These are phyloP conservation scores for Acanthornis magna DNA, from an alignment of 2,797 vertebrate genomes.

Conservation along the genomic window DNA sequence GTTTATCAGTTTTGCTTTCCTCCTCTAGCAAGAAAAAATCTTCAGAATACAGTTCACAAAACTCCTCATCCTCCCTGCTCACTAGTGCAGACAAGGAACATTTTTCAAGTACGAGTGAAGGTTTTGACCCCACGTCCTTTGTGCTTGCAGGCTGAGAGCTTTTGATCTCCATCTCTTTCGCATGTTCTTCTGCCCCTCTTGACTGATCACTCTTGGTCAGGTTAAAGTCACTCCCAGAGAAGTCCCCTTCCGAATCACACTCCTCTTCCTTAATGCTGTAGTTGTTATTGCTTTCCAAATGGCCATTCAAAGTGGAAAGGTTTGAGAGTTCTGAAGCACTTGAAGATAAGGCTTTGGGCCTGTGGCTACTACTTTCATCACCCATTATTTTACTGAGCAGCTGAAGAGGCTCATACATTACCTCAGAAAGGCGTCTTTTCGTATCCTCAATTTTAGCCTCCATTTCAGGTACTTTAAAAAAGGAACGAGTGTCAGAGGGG, in stretches of 20 bases:
- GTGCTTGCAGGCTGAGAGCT: conserved; percentile 61
- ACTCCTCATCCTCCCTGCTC: conserved; percentile 94
- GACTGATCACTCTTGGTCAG: conserved; percentile 32
- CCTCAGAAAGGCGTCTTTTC: conserved; percentile 93
- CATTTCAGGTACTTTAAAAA: conserved; percentile 97
- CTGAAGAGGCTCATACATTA: conserved; percentile 93
- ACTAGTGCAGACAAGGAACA: conserved; percentile 87
- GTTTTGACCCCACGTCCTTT: conserved; percentile 71
- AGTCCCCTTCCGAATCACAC: conserved; percentile 81
- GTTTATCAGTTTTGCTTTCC: conserved; percentile 72
- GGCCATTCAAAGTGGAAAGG: conserved; percentile 81
- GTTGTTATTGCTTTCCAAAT: conserved; percentile 89
- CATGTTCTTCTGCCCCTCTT: conserved; percentile 53
- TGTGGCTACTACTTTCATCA: conserved; percentile 86
- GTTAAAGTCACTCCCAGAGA: conserved; percentile 46
- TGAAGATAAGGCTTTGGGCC: conserved; percentile 89
- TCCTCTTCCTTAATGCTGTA: conserved; percentile 98
- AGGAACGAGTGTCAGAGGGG: conserved; percentile 87
- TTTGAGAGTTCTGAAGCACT: conserved; percentile 91
- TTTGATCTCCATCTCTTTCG: conserved; percentile 60
- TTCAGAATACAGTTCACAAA: conserved; percentile 88
- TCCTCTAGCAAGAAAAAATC: conserved; percentile 87
- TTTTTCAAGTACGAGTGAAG: conserved; percentile 84
- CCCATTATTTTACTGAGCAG: conserved; percentile 96
- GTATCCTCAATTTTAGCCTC: conserved; percentile 97